A percentile compares a stretch with the other conserved stretches of the same genome.
These are phyloP conservation scores for Tachina fera DNA, from an alignment of 2,888 invertebrate species.

Conservation along the genomic window DNA sequence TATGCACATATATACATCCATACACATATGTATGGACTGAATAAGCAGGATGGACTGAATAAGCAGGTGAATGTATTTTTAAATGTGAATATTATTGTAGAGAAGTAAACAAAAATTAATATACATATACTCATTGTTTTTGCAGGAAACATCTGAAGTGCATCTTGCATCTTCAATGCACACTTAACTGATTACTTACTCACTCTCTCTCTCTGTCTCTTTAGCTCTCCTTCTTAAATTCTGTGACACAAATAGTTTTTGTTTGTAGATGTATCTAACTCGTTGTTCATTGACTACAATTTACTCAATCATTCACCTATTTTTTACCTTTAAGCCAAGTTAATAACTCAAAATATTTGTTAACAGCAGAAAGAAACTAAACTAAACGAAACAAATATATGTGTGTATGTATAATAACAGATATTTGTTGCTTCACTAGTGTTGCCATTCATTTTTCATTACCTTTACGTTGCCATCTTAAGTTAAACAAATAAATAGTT, in stretches of 20 bases:
- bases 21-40: not conserved
- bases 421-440: not conserved
- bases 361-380: conserved; percentile 62
- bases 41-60: not conserved
- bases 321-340: conserved; percentile 36
- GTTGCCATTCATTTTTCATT: conserved; percentile 11
- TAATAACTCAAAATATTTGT: conserved; percentile 50
- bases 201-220: not conserved
- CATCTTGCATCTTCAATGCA: not conserved
- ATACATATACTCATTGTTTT: not conserved
- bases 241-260: not conserved
- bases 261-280: not conserved
- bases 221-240: not conserved
- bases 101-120: not conserved
- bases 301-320: conserved; percentile 48
- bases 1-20: no score
- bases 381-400: conserved; percentile 42
- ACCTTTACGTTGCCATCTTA: not conserved
- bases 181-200: not conserved
- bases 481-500: not conserved
- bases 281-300: conserved; percentile 3
- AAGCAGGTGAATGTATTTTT: not conserved
- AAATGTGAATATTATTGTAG: not conserved
- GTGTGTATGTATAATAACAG: not conserved
- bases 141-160: not conserved